Evolutionary conservation across 2,888 invertebrate genomes (phyloP), one percentile per base, ranked within the genome.

Genomic region (Emmelina monodactyla): DNA sequence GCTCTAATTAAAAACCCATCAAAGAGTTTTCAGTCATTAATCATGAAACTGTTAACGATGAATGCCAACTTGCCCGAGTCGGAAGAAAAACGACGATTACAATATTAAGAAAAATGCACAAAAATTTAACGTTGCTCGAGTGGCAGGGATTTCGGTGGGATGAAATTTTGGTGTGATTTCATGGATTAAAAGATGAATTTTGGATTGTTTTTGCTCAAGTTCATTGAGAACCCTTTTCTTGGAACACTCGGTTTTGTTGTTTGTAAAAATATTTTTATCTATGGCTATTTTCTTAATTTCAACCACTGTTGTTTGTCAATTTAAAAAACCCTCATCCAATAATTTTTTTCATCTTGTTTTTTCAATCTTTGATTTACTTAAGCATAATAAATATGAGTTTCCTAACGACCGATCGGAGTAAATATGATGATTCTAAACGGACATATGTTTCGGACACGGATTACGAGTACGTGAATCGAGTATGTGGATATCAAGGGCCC

Each of bases 1-100:
- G 73, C 78, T 78, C 78, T 80, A 80, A 80, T 79, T 80, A 80
- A 80, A 80, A 80, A 79, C 73, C 79, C 75, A 79, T 80, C 78
- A 79, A 80, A 79, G 79, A 79, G 73, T 80, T 79, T 76, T 76
- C 67, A 75, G 72, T 70, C 79, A 80, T 80, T 79, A 79, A 80
- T 80, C 80, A 79, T 76, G 78, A 72, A 76, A 78, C 78, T 78
- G 79, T 78, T 78, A 79, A 70, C 76, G 61, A 58, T 73, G 71
- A 72, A 78, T 72, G 63, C 70, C 62, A 68, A 68, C 73, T 75
- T 69, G 60, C 65, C 66, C 44, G 50, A 66, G 62, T 62, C 60
- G 55, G 47, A 58, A 61, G 69, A 71, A 76, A 64, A 73, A 72
- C 52, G 57, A 66, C 63, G 65, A 71, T 73, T 70, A 70, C 62